A percentile compares a stretch with the other conserved stretches of the same genome.
These are phyloP conservation scores for Lapara coniferarum DNA, from an alignment of 2,888 invertebrate species.

Conservation along the genomic window DNA sequence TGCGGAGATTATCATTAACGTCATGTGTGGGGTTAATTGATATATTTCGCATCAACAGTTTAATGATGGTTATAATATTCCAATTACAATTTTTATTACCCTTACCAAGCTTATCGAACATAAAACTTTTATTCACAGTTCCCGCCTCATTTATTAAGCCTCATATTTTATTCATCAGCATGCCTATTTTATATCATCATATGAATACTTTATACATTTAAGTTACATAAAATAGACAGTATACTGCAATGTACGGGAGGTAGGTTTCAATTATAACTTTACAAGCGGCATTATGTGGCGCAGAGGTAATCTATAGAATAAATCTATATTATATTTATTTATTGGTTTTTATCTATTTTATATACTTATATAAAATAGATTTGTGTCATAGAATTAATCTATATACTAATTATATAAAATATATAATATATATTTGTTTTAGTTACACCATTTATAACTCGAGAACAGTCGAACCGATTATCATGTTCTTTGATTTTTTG, in stretches of 20 bases:
- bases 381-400: too few relatives aligned
- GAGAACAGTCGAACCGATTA: too few relatives aligned
- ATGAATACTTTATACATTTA: background rate
- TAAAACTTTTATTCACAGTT: background rate
- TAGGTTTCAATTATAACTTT: too few relatives aligned
- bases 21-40: slow-evolving; percentile 19
- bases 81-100: slow-evolving; percentile 1
- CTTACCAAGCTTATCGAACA: background rate
- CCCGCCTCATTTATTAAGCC: slow-evolving; percentile 1
- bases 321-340: too few relatives aligned
- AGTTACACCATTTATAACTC: too few relatives aligned
- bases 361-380: too few relatives aligned
- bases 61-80: slow-evolving; percentile 14
- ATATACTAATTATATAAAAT: too few relatives aligned
- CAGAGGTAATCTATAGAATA: slow-evolving; percentile 1
- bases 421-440: too few relatives aligned
- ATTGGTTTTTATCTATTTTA: too few relatives aligned
- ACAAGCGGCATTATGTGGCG: background rate
- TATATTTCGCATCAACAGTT: slow-evolving; percentile 4
- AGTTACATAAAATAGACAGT: background rate
- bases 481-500: too few relatives aligned
- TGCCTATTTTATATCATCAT: background rate
- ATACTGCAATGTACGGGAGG: background rate
- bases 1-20: slow-evolving; percentile 13
- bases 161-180: slow-evolving; percentile 11